Percentiles rank a stretch among this genome's conserved stretches.
These are phyloP conservation scores for Zaprionus nigranus DNA, from an alignment of 1,140 invertebrate genomes.

Conservation along the genomic window DNA sequence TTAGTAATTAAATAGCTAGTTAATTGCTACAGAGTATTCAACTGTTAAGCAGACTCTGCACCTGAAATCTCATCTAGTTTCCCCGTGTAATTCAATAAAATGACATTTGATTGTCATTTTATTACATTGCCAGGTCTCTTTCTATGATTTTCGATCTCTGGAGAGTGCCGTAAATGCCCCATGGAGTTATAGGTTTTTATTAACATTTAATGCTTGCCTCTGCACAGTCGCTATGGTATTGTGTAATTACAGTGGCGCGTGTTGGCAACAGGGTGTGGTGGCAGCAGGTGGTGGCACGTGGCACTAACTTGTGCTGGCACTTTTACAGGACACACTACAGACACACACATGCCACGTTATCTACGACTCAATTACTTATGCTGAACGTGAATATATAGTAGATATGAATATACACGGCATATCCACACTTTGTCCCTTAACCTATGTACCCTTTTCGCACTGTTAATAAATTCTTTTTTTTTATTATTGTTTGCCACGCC, in stretches of 20 bases:
- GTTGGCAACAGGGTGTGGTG: not conserved
- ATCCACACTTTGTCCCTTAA: not conserved
- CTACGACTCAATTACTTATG: not conserved
- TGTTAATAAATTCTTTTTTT: not conserved
- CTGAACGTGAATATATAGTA: not conserved
- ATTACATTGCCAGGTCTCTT: not conserved
- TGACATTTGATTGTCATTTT: conserved; percentile 45
- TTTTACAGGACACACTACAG: not conserved
- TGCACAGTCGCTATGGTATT: not conserved
- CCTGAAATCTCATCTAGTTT: conserved; percentile 64
- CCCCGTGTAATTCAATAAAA: conserved; percentile 71
- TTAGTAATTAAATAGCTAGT: too few relatives aligned
- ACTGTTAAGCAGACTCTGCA: conserved; percentile 16
- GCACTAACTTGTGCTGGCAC: not conserved
- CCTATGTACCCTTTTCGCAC: not conserved
- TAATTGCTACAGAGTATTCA: not conserved
- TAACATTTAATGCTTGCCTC: not conserved
- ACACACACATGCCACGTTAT: not conserved
- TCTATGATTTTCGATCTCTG: not conserved
- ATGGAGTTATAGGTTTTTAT: not conserved
- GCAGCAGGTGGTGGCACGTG: not conserved
- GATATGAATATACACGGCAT: too few relatives aligned
- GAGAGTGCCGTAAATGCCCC: not conserved
- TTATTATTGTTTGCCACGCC: not conserved
- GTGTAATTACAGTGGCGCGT: conserved; percentile 3